Conservation (phyloP, 2,888 invertebrate species). For the Neocrepidodera transversa region DNA sequence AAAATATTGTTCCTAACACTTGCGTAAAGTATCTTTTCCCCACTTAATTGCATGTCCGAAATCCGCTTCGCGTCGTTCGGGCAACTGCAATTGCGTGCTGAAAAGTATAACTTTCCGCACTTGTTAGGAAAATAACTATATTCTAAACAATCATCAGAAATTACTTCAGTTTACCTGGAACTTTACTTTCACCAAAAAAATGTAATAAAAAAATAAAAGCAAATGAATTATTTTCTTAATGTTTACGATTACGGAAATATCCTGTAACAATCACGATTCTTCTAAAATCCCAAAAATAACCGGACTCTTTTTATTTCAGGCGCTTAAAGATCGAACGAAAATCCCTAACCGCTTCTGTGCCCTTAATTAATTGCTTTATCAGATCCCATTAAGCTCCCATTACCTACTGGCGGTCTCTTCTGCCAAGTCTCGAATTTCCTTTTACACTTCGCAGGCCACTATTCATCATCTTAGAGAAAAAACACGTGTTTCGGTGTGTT, state of each 20-base stretch:
- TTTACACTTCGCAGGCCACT: background rate
- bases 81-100: too few species aligned
- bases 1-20: too few species aligned
- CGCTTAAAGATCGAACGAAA: slow-evolving; percentile 1
- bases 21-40: too few species aligned
- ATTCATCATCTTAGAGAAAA: slow-evolving; percentile 24
- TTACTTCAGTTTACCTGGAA: too few species aligned
- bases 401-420: slow-evolving; percentile 12
- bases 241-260: background rate
- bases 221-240: background rate
- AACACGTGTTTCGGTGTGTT: slow-evolving; percentile 22
- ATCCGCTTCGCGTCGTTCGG: too few species aligned
- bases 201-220: too few species aligned
- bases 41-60: too few species aligned
- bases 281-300: background rate
- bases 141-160: too few species aligned
- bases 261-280: background rate
- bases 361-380: slow-evolving; percentile 25
- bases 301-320: slow-evolving; percentile 7
- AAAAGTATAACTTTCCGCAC: too few species aligned
- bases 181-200: too few species aligned
- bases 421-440: slow-evolving; percentile 3
- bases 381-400: slow-evolving; percentile 21
- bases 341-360: slow-evolving; percentile 14
- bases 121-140: too few species aligned